Base-by-base conservation (phyloP, 53 echinoderm and acorn worm species). In the Astropecten irregularis region DNA sequence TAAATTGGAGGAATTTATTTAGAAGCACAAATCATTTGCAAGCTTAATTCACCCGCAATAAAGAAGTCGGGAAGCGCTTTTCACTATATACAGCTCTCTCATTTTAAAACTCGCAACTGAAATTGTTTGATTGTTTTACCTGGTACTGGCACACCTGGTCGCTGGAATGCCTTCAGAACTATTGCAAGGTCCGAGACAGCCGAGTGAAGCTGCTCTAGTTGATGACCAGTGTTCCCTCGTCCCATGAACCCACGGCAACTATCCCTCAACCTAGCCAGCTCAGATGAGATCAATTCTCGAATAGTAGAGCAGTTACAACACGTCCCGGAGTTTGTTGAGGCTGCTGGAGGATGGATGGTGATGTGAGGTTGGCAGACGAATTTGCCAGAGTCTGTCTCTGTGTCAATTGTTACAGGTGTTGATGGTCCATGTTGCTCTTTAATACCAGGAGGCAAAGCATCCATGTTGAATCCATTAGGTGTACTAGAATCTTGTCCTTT, bases 321-420 rank as follows among this genome's bases (percentile, higher is more conserved):
- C 7, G 69, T 60, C 19, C 87, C 87, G 5, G 68, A 68, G 39
- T 66, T 77, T 25, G 76, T 74, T 13, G 53, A 26, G 14, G 83
- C 73, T 19, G 60, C 35, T 1, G 89, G 76, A 2, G 81, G 72
- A 35, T 90, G 79, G 48, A 90, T 81, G 51, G 90, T 90, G 47
- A 90, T 85, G 11, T 90, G 90, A 4, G 90, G 90, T 55, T 85
- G 83, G 55, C 90, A 90, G 64, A 90, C 72, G 30, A 89, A 89
- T 35, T 28, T 74, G 0, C 74, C 30, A 19, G 57, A 23, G 15
- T 38, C 40, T 14, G 33, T 25, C 0, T 27, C 57, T 15, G 21
- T 51, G 22, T 74, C 40, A 9, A 36, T 57, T 8, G 28, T 40
- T 22, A 10, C 14, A 26, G 1, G 53, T 9, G 38, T 19, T 20